These are phyloP conservation scores for Phalacrocorax carbo DNA, from an alignment of 2,113 vertebrate species.

Conservation along the genomic window DNA sequence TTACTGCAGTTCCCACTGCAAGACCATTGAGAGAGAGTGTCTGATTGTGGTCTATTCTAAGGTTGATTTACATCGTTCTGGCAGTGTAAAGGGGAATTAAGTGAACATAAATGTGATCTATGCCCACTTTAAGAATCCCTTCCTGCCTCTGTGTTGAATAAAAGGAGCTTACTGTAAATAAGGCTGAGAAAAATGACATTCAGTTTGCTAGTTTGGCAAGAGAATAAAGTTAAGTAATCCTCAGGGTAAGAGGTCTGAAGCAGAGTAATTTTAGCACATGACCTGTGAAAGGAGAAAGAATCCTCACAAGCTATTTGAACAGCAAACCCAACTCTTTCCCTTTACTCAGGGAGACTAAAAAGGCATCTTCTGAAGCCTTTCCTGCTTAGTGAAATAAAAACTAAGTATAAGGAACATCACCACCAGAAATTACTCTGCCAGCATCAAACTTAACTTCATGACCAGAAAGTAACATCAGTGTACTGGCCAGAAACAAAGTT, in stretches of 20 bases:
- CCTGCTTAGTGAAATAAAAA: not conserved
- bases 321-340: not conserved
- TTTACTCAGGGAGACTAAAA: not conserved
- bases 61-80: slow-evolving; percentile 42
- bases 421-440: not conserved
- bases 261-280: not conserved
- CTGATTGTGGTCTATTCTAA: not conserved
- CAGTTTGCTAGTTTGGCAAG: slow-evolving; percentile 14
- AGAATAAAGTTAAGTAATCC: not conserved
- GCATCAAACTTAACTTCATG: not conserved
- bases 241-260: not conserved
- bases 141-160: slow-evolving; percentile 35
- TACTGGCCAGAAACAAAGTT: not conserved
- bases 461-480: not conserved
- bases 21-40: not conserved
- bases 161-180: slow-evolving; percentile 57
- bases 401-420: not conserved
- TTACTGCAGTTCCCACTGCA: not conserved
- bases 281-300: not conserved
- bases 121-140: slow-evolving; percentile 19
- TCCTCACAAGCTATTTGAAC: not conserved
- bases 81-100: slow-evolving; percentile 34
- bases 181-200: slow-evolving; percentile 44
- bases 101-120: slow-evolving; percentile 59
- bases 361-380: not conserved